These are phyloP conservation scores for Microtus ochrogaster DNA, from an alignment of 2,113 vertebrate species.

Conservation along the genomic window DNA sequence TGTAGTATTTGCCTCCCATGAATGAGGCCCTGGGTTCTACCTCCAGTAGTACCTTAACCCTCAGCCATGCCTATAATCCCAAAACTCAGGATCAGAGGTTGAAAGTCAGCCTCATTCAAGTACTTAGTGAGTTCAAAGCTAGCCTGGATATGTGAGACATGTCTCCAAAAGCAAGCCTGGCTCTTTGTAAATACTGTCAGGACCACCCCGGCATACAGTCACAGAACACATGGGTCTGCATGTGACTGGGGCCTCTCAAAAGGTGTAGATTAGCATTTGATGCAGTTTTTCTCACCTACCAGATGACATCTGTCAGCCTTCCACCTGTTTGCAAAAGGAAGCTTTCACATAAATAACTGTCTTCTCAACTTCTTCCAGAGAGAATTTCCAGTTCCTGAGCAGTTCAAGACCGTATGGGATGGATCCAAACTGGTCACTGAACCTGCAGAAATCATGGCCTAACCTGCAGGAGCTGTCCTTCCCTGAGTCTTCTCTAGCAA, in stretches of 20 bases:
- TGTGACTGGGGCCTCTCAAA: constrained; percentile 60
- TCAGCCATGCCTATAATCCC: neutral
- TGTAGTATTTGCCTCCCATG: neutral
- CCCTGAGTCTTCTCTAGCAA: neutral
- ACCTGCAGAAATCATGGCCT: constrained; percentile 96
- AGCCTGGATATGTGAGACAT: neutral
- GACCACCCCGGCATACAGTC: neutral
- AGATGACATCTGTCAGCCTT: constrained; percentile 65
- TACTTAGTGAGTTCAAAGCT: neutral
- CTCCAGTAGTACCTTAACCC: neutral
- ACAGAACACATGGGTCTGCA: constrained; percentile 39
- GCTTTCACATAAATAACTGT: constrained; percentile 73
- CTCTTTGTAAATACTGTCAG: neutral
- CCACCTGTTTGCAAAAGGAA: constrained; percentile 72
- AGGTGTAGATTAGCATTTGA: constrained; percentile 65
- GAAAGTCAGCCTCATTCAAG: neutral
- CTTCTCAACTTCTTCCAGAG: constrained; percentile 89
- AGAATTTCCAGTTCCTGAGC: constrained; percentile 98
- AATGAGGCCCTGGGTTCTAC: neutral
- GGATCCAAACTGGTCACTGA: constrained; percentile 96
- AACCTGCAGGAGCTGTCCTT: constrained; percentile 70
- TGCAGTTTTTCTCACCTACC: constrained; percentile 71
- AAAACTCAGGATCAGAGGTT: neutral
- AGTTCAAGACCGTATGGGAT: constrained; percentile 98
- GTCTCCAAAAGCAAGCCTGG: neutral